These are phyloP conservation scores for Drosophila neutralis DNA, from an alignment of 2,888 invertebrate genomes.

Conservation along the genomic window DNA sequence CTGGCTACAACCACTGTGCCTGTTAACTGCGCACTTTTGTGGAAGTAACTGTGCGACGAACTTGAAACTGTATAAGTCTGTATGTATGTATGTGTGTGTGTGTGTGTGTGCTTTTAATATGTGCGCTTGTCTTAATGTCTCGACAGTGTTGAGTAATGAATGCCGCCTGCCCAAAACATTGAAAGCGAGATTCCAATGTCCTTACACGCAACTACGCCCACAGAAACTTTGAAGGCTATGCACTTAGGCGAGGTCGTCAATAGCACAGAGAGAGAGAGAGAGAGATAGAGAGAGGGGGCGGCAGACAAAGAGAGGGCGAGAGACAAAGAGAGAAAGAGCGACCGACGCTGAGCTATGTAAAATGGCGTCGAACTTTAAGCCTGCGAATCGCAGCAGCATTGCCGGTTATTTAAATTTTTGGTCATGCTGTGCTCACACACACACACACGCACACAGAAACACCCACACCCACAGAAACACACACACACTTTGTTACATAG, in stretches of 20 bases:
- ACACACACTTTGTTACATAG: slow-evolving; percentile 16
- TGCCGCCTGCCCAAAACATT: slow-evolving; percentile 61
- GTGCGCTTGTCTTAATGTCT: slow-evolving; percentile 62
- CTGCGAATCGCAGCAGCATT: slow-evolving; percentile 37
- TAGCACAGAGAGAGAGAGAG: slow-evolving; percentile 19
- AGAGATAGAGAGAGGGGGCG: not conserved
- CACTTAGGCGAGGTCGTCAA: slow-evolving; percentile 75
- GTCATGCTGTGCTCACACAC: slow-evolving; percentile 17
- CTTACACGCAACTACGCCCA: slow-evolving; percentile 50
- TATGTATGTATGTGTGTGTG: not conserved
- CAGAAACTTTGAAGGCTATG: slow-evolving; percentile 69
- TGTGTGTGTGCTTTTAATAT: slow-evolving; percentile 43
- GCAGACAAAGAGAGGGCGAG: slow-evolving; percentile 6
- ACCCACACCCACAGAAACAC: slow-evolving; percentile 6
- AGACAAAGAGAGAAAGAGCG: not conserved
- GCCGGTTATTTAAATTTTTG: slow-evolving; percentile 48
- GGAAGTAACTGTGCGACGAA: slow-evolving; percentile 62
- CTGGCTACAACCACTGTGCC: slow-evolving; percentile 33
- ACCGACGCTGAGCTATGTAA: slow-evolving; percentile 37
- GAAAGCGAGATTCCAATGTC: slow-evolving; percentile 69
- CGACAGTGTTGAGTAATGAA: slow-evolving; percentile 75
- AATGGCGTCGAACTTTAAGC: slow-evolving; percentile 55
- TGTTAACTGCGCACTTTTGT: slow-evolving; percentile 23
- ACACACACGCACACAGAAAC: slow-evolving; percentile 14
- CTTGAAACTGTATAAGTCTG: slow-evolving; percentile 32